These are phyloP conservation scores for Mystacornis crossleyi DNA, from an alignment of 2,113 vertebrate species.

Conservation along the genomic window DNA sequence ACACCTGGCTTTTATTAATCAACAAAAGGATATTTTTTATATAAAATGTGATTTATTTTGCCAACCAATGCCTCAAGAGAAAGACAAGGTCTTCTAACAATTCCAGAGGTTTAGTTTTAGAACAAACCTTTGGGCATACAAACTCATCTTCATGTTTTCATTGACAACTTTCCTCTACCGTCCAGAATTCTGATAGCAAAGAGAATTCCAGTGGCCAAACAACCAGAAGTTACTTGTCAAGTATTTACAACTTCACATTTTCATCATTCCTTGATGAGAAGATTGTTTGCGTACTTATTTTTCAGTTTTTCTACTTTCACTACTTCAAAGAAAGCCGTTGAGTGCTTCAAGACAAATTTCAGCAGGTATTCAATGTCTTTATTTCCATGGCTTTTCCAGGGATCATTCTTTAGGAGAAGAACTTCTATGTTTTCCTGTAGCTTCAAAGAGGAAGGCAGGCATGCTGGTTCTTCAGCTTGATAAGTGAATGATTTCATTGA, in stretches of 20 bases:
- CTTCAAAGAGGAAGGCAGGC: neutral
- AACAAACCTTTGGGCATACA: neutral
- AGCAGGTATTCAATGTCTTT: neutral
- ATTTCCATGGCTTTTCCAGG: neutral
- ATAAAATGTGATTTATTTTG: neutral
- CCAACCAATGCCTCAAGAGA: neutral
- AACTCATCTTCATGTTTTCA: neutral
- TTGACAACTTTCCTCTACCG: neutral
- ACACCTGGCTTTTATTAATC: neutral
- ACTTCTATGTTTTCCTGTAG: neutral
- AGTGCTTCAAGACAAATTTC: neutral
- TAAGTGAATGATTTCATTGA: neutral
- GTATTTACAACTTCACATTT: conserved; percentile 56
- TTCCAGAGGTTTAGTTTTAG: neutral
- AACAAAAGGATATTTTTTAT: neutral
- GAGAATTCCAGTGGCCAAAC: neutral
- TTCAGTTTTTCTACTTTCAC: neutral
- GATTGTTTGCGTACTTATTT: neutral
- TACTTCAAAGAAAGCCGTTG: neutral
- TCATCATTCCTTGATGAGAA: conserved; percentile 27
- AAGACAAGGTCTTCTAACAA: neutral
- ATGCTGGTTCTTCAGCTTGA: neutral
- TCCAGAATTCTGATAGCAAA: neutral
- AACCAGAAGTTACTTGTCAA: neutral
- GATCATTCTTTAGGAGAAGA: neutral